Evolutionary conservation across 2,113 vertebrate genomes (phyloP), one percentile per base, ranked within the genome.

Genomic region (Carassius gibelio): DNA sequence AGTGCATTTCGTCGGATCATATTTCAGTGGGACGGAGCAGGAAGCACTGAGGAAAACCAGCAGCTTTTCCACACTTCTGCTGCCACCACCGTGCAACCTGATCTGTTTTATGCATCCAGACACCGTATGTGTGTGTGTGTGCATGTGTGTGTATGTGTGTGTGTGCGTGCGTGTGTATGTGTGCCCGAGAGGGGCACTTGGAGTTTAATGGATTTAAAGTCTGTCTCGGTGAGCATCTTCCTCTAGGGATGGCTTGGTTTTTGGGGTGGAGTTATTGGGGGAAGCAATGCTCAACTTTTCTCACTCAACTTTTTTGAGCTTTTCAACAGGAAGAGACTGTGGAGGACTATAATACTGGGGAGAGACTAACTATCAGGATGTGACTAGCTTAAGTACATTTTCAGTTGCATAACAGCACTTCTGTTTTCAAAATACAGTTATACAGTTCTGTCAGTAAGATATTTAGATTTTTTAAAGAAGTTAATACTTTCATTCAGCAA

Each of bases 131-230:
- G 57, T 81, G 87, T 77, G 72, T 57, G 81, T 81, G 74, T 38
- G 83, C 77, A 76, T 66, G 81, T 45, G 87, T 88, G 75, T 23
- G 36, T 9, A 50, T 30, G 69, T 85, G 62, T 75, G 86, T 88
- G 57, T 81, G 87, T 77, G 72, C 48, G 81, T 81, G 74, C 34
- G 83, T 80, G 80, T 66, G 81, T 45, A 87, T 88, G 75, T 23
- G 36, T 9, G 59, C 15, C 68, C n/a, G 64, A 80, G 48, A 62
- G 71, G 81, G 85, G 88, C 90, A 91, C 42, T 68, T 83, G 77
- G 75, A 90, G 81, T 88, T 91, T 92, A 93, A 93, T 93, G 91
- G 88, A 91, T 92, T 92, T 92, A 92, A 89, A 89, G 90, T 92
- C 91, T 93, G 92, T 89, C 81, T 88, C 75, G 82, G 83, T 87